Base-by-base conservation (phyloP, 2,888 invertebrate genomes). In the Pachydiplax longipennis region DNA sequence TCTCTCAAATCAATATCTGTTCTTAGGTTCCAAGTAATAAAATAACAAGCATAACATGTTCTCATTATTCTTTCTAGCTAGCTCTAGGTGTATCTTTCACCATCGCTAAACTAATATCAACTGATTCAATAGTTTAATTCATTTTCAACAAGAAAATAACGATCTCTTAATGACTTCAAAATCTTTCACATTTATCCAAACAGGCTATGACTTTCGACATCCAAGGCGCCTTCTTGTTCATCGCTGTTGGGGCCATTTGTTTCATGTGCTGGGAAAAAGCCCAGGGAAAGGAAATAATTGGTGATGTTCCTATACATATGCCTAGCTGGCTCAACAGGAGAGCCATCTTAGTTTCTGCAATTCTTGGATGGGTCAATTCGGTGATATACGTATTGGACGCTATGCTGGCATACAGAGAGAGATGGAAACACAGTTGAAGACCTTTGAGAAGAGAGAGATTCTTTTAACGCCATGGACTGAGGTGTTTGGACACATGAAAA, bases 191-290 rank as follows among this genome's bases (percentile, higher is more conserved):
- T 44, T 53, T 53, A 15, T 18, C 18, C 5, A 53, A 53, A 53
- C 53, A 90, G 90, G 90, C 48, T 40, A 90, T 80, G 48, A 80
- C 80, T 6, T 90, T 73, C 44, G 90, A 90, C 18, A 44, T 80
- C 18, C 80, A 80, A 53, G 90, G 80, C 5, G 90, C 18, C 15
- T 80, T 90, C 25, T 18, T 90, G 13, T 90, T 48, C 48, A 80
- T 48, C 25, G 80, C 90, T 10, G 80, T 80, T n/a, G 90, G 90
- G 3, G 80, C 61, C n/a, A 48, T 80, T 5, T 90, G 80, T 48
- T 90, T 80, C 35, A 80, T 53, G 12, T 90, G 90, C 48, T 80
- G 80, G 90, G 80, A 80, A 31, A 90, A 53, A 40, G 90, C 90
- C 12, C 48, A 37, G 8, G 90, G 80, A 18, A 31, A 44, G 44